Base-by-base conservation (phyloP, 2,888 invertebrate species). In the Charanyca ferruginea region DNA sequence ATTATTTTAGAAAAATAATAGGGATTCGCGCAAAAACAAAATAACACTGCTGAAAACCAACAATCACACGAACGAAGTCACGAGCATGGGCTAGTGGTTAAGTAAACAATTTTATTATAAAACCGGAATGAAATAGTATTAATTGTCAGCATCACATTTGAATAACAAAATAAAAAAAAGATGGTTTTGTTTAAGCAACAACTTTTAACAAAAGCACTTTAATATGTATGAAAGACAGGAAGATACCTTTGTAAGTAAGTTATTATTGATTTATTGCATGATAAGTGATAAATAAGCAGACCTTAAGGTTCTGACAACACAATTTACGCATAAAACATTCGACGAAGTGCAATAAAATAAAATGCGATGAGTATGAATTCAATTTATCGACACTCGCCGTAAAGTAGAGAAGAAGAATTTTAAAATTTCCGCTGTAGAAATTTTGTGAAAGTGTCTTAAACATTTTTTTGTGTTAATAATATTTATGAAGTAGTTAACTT, bases 331-430 rank as follows among this genome's bases (percentile, higher is more conserved):
- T 66, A 74, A 73, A 65, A 70, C 44, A 57, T 28, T 49, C 60
- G 51, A 32, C 42, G 47, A 66, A 60, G 18, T 38, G 74, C 48
- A 66, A 82, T 82, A 74, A 82, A 72, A 80, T 80, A 69, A 81
- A 82, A 74, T 67, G 25, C 45, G 61, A 74, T 77, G 54, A 32
- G 47, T 13, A 28, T 48, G 49, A 45, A 49, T 58, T 61, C 20
- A 38, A 69, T 52, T 52, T n/a, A n/a, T 54, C 49, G 22, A 16
- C 45, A 9, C 35, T 41, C 38, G 41, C 66, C 45, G 48, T 65
- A 57, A 51, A 66, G 16, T 65, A n/a, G n/a, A n/a, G 20, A 51
- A 41, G 16, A 58, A 63, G 48, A 44, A 58, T 52, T 47, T 66
- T 49, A 54, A 63, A 44, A 52, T 67, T 81, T 72, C 65, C 65